Conservation (phyloP, 2,113 vertebrate species). For the Zootoca vivipara region DNA sequence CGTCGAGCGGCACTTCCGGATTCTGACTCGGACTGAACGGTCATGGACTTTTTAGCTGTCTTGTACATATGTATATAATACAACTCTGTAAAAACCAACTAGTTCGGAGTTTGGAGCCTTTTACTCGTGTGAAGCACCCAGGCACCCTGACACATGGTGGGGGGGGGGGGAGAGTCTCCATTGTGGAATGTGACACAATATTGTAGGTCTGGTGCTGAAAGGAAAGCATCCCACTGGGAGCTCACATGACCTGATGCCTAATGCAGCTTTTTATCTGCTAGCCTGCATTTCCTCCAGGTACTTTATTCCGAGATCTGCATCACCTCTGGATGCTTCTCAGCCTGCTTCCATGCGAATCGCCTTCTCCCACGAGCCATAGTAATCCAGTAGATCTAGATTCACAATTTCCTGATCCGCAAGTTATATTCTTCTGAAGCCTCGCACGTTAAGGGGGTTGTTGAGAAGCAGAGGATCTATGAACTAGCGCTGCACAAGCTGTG, state of each 20-base stretch:
- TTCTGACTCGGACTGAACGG: too few relatives aligned
- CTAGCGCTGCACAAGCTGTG: neutral
- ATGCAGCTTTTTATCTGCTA: neutral
- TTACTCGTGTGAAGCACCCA: too few relatives aligned
- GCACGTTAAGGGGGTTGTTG: neutral
- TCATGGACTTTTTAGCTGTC: too few relatives aligned
- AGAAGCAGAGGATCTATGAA: too few relatives aligned
- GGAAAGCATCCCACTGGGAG: neutral
- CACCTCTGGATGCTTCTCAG: neutral
- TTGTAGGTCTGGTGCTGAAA: neutral
- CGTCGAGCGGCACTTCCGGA: too few relatives aligned
- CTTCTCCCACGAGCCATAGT: neutral
- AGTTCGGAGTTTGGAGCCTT: too few relatives aligned
- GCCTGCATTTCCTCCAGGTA: neutral
- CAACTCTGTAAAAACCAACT: too few relatives aligned
- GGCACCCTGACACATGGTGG: too few relatives aligned
- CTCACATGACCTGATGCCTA: neutral
- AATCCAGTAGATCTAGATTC: neutral
- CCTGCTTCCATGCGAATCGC: neutral
- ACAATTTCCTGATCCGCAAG: neutral
- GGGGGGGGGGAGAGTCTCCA: too few relatives aligned
- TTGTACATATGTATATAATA: too few relatives aligned
- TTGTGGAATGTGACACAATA: neutral
- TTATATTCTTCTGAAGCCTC: neutral
- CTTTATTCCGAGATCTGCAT: neutral